Conservation (phyloP, 1,140 invertebrate species). For the Pogonomyrmex californicus region DNA sequence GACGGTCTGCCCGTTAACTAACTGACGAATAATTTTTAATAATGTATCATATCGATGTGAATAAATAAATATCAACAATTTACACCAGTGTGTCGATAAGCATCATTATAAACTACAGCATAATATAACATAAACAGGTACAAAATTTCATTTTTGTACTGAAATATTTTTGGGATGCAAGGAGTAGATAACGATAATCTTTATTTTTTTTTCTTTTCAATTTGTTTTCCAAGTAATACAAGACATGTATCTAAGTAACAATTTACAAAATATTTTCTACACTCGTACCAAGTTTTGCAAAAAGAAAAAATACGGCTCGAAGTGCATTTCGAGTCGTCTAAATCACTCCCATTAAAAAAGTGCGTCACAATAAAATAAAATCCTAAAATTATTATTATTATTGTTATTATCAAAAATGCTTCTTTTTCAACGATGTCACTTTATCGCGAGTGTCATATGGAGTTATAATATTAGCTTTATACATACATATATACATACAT, state of each 20-base stretch:
- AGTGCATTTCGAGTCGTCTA: conserved; percentile 6
- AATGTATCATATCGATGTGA: conserved; percentile 80
- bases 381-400: conserved; percentile 20
- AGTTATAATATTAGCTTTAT: neutral
- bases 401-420: conserved; percentile 31
- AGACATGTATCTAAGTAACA: conserved; percentile 53
- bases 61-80: conserved; percentile 75
- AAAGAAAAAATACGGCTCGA: conserved; percentile 29
- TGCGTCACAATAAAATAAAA: conserved; percentile 18
- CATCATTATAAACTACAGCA: neutral
- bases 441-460: neutral
- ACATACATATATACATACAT: neutral
- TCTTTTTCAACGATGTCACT: neutral
- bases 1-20: conserved; percentile 74
- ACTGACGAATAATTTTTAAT: conserved; percentile 80
- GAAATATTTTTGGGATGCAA: conserved; percentile 37
- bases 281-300: neutral
- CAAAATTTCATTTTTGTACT: conserved; percentile 19
- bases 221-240: conserved; percentile 44
- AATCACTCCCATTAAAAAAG: conserved; percentile 11
- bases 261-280: conserved; percentile 54
- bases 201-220: conserved; percentile 14
- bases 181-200: conserved; percentile 25
- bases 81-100: neutral
- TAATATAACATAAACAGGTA: neutral